A percentile compares a stretch with the other conserved stretches of the same genome.
phyloP scores from a whole-genome alignment of 2,888 invertebrate genomes.

The Drosophila barbarae region DNA sequence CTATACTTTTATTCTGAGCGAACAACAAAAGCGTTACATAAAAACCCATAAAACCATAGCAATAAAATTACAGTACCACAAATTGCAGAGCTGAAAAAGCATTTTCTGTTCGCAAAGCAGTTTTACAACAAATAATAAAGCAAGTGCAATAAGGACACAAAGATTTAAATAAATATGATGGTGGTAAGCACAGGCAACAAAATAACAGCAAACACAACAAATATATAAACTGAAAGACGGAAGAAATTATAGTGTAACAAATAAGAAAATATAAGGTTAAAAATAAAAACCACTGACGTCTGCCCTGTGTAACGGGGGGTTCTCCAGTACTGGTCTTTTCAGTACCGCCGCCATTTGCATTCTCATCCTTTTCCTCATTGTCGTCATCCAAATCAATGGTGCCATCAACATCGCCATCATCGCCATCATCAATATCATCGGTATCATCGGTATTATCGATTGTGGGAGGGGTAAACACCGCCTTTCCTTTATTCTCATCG shows the following conservation, averaged over 20 bases:
- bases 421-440: slow-evolving; percentile 23
- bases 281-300: slow-evolving; percentile 78
- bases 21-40: slow-evolving; percentile 7
- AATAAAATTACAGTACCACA: not conserved
- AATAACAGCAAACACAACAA: slow-evolving; percentile 37
- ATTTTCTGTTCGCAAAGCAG: not conserved
- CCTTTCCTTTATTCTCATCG: not conserved
- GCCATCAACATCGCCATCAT: slow-evolving; percentile 22
- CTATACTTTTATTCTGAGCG: not conserved
- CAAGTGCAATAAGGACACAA: slow-evolving; percentile 22
- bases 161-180: not conserved
- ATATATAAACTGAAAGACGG: slow-evolving; percentile 14
- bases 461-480: not conserved
- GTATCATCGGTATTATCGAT: slow-evolving; percentile 21
- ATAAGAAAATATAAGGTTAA: slow-evolving; percentile 40
- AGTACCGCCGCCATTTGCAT: slow-evolving; percentile 53
- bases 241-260: slow-evolving; percentile 27
- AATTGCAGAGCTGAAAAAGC: slow-evolving; percentile 8
- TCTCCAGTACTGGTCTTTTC: slow-evolving; percentile 46
- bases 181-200: slow-evolving; percentile 15
- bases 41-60: slow-evolving; percentile 23
- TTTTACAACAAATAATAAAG: slow-evolving; percentile 1
- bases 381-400: slow-evolving; percentile 16
- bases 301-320: slow-evolving; percentile 51
- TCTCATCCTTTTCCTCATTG: slow-evolving; percentile 21